Evolutionary conservation across 2,797 vertebrate species (phyloP).

Genomic region (Premnoplex brunnescens): DNA sequence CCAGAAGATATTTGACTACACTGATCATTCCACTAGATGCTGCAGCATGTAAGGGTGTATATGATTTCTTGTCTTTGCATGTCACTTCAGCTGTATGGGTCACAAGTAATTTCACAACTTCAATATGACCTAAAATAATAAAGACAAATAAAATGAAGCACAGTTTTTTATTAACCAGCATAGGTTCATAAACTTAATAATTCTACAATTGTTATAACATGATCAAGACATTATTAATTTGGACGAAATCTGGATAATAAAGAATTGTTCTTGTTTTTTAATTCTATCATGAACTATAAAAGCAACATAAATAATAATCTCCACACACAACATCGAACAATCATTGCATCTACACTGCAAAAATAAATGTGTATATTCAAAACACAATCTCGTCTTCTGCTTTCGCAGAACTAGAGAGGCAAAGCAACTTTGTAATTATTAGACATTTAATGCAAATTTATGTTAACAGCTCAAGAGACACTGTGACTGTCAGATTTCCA

Average conservation of each 20-base stretch:
- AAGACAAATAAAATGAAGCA: neutral
- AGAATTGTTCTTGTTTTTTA: neutral
- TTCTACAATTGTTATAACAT: neutral
- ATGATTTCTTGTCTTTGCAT: constrained; percentile 97
- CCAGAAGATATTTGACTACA: constrained; percentile 95
- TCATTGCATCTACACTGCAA: neutral
- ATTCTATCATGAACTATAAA: neutral
- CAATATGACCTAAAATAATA: constrained; percentile 88
- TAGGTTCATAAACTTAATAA: neutral
- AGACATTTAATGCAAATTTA: neutral
- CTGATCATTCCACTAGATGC: constrained; percentile 98
- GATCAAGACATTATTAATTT: neutral
- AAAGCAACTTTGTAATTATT: neutral
- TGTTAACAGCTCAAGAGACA: neutral
- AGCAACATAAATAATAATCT: neutral
- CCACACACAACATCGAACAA: neutral
- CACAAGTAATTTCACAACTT: constrained; percentile 94
- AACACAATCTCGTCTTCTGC: neutral
- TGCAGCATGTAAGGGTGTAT: constrained; percentile 94
- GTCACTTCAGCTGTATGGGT: constrained; percentile 94
- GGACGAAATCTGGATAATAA: neutral
- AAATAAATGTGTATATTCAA: neutral
- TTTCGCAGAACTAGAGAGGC: neutral
- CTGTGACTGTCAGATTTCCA: neutral
- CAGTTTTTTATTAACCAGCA: neutral